Evolutionary conservation across 2,888 invertebrate genomes (phyloP), one percentile per base, ranked within the genome.

Genomic region (Molorchus minor): DNA sequence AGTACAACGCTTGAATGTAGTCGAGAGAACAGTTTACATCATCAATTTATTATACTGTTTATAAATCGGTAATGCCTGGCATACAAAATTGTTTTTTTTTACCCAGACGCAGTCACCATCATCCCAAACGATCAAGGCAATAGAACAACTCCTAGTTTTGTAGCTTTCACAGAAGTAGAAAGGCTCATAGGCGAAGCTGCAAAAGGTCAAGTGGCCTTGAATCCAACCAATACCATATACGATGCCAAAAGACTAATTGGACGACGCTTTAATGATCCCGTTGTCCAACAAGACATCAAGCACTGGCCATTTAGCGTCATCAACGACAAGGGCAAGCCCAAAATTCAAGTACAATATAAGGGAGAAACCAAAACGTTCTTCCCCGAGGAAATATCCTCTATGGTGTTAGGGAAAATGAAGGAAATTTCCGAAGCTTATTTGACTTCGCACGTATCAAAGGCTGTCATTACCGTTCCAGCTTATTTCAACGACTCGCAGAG

Each of bases 41-140:
- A n/a, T n/a, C n/a, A n/a, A n/a, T n/a, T n/a, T n/a, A n/a, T n/a
- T n/a, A n/a, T n/a, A n/a, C n/a, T n/a, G n/a, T n/a, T n/a, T n/a
- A n/a, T n/a, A n/a, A n/a, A n/a, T n/a, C n/a, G n/a, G n/a, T n/a
- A n/a, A n/a, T n/a, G n/a, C n/a, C n/a, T n/a, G n/a, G n/a, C n/a
- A n/a, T n/a, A n/a, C n/a, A n/a, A n/a, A n/a, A n/a, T n/a, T n/a
- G n/a, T n/a, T n/a, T n/a, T n/a, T n/a, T n/a, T n/a, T n/a, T n/a
- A 19, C 47, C 2, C 15, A 64, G 70, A 69, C 10, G 45, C 59
- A 5, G 91, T 92, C 70, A 92, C 93, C 76, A 92, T 93, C 67
- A 93, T 94, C 76, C 92, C 94, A 57, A 94, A 94, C 77, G 93
- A 93, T 77, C 93, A 93, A 81, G 94, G 93, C 63, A 94, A 94